A percentile compares a stretch with the other conserved stretches of the same genome.
Evolutionary conservation across 2,888 invertebrate genomes (phyloP).

Genomic region (Drosophila borborema): DNA sequence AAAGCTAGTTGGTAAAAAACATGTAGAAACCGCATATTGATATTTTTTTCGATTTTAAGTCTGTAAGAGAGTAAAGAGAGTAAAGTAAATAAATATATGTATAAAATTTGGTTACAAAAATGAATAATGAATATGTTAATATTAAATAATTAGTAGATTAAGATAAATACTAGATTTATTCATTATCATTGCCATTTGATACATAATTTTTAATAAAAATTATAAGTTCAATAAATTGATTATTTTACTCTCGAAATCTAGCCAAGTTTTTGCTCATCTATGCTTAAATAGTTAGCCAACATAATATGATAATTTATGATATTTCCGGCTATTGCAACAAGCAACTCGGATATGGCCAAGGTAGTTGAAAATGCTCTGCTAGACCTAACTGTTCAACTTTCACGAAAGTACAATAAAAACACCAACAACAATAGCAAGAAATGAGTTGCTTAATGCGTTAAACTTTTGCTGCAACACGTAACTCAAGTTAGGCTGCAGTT

Average conservation of each 20-base stretch:
- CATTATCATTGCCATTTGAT: no score
- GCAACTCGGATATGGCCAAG: slow-evolving; percentile 14
- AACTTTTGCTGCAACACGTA: slow-evolving; percentile 79
- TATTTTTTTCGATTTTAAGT: background rate
- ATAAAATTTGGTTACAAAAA: no score
- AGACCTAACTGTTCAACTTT: slow-evolving; percentile 37
- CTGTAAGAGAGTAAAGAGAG: slow-evolving; percentile 24
- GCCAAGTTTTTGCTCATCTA: background rate
- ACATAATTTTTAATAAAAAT: no score
- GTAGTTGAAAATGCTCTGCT: slow-evolving; percentile 21
- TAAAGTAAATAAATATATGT: background rate
- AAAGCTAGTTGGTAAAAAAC: slow-evolving; percentile 40
- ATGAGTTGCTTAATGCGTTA: slow-evolving; percentile 75
- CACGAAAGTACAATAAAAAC: slow-evolving; percentile 45
- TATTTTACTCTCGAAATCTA: background rate
- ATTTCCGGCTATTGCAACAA: slow-evolving; percentile 19
- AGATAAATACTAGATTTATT: no score
- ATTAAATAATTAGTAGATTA: no score
- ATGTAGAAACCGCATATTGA: slow-evolving; percentile 58
- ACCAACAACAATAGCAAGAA: slow-evolving; percentile 37
- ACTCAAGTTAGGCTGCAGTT: slow-evolving; percentile 72
- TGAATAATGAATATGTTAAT: no score
- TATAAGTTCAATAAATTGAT: background rate
- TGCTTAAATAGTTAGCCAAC: slow-evolving; percentile 5
- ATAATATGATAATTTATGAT: slow-evolving; percentile 39